Base-by-base conservation (phyloP, 1,140 invertebrate genomes). In the Anastrepha obliqua region DNA sequence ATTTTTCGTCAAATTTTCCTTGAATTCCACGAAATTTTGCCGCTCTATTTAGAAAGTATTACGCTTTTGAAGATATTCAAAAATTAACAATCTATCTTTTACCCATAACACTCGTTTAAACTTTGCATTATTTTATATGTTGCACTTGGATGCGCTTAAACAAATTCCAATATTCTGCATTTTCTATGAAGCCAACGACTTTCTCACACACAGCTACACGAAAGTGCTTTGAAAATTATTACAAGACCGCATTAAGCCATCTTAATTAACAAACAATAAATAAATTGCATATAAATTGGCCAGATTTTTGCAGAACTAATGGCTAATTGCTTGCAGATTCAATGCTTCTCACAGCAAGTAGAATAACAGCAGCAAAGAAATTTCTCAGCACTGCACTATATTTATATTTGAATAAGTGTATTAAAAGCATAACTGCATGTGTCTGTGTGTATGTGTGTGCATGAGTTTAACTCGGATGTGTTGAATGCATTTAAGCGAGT, bases 271-370 rank as follows among this genome's bases (percentile, higher is more conserved):
- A 74, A 74, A 47, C 67, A 74, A 47, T 74, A 44, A 74, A 47
- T 44, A 44, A 74, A 44, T 74, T 74, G 4, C 42, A 44, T 74
- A 74, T 74, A 39, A 74, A 74, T 44, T 74, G 67, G 67, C 42
- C 67, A 74, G 15, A 74, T 74, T 74, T 74, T 42, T 74, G 67
- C 67, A 74, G 42, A 74, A 74, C 67, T 44, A 74, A 74, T 74
- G 15, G 1, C 44, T 74, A 74, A 74, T 74, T 74, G 67, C 11
- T 44, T 47, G 39, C 17, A 74, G 44, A 74, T 74, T 74, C 44
- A 44, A 17, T 17, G 15, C 39, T 44, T 47, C 17, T 15, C 67
- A 74, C 13, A 74, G 42, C 13, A 74, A 74, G 44, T 74, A 74
- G 17, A 74, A 74, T 74, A 74, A 74, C 44, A 44, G 67, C 67